phyloP scores from a whole-genome alignment of 2,797 vertebrate species.

The Acanthiza pusilla region DNA sequence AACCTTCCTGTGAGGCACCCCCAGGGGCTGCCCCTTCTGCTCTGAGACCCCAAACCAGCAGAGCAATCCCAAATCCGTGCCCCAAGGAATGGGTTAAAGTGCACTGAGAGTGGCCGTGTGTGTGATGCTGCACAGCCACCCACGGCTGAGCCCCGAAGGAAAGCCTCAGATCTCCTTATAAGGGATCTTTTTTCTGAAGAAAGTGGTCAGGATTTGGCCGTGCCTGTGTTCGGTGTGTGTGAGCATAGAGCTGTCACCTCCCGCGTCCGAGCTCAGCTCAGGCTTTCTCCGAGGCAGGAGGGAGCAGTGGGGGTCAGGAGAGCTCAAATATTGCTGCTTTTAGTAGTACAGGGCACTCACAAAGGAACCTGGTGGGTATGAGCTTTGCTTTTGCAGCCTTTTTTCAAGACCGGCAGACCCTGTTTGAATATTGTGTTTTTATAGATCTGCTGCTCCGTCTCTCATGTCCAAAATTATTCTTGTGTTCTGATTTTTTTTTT shows the following conservation, averaged over 20 bases:
- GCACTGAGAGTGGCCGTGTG: not conserved
- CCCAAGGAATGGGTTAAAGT: not conserved
- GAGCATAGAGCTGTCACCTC: not conserved
- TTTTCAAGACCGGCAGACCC: fast-evolving
- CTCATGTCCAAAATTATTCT: not conserved
- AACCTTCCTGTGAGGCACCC: fast-evolving
- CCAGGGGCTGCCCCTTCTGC: not conserved
- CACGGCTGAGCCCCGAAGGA: not conserved
- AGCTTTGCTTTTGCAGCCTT: not conserved
- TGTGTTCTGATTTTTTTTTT: not conserved
- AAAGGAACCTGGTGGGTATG: not conserved
- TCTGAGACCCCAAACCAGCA: fast-evolving
- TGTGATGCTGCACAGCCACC: constrained; percentile 6
- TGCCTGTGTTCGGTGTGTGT: not conserved
- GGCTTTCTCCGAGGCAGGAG: fast-evolving
- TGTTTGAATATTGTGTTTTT: not conserved
- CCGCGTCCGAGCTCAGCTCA: fast-evolving
- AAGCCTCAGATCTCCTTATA: constrained; percentile 22
- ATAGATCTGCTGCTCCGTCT: not conserved
- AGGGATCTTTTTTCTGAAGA: constrained; percentile 16
- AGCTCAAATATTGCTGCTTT: not conserved
- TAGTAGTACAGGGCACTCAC: not conserved
- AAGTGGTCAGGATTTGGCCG: not conserved
- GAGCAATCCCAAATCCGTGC: not conserved
- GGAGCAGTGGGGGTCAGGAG: not conserved